Evolutionary conservation across 2,797 vertebrate genomes (phyloP).

Genomic region (Falco rusticolus): DNA sequence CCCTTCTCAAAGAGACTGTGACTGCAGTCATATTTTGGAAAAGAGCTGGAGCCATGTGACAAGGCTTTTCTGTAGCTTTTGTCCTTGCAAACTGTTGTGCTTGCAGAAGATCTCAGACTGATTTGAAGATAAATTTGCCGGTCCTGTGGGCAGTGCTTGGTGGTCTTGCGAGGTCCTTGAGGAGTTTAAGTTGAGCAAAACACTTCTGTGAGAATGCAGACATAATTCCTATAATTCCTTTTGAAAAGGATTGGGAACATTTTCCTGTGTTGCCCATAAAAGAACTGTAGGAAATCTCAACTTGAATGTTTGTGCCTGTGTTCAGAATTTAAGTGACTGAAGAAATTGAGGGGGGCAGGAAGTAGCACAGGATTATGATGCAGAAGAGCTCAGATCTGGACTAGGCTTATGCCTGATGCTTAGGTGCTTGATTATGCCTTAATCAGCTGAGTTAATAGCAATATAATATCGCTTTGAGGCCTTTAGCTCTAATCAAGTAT

Average conservation of each 20-base stretch:
- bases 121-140: neutral
- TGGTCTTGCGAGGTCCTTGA: neutral
- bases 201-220: neutral
- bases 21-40: neutral
- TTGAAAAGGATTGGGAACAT: neutral
- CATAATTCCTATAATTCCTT: neutral
- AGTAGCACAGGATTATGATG: neutral
- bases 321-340: neutral
- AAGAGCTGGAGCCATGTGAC: neutral
- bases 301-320: neutral
- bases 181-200: neutral
- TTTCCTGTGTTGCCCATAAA: neutral
- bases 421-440: neutral
- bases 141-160: neutral
- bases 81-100: neutral
- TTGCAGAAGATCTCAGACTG: neutral
- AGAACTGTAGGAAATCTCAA: neutral
- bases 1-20: neutral
- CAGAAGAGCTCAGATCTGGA: neutral
- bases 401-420: neutral
- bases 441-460: constrained; percentile 2
- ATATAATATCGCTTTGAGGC: neutral
- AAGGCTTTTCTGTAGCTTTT: neutral
- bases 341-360: neutral
- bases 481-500: neutral